A percentile compares a stretch with the other conserved stretches of the same genome.
phyloP scores from a whole-genome alignment of 2,113 vertebrate genomes.

The Oncorhynchus gorbuscha region DNA sequence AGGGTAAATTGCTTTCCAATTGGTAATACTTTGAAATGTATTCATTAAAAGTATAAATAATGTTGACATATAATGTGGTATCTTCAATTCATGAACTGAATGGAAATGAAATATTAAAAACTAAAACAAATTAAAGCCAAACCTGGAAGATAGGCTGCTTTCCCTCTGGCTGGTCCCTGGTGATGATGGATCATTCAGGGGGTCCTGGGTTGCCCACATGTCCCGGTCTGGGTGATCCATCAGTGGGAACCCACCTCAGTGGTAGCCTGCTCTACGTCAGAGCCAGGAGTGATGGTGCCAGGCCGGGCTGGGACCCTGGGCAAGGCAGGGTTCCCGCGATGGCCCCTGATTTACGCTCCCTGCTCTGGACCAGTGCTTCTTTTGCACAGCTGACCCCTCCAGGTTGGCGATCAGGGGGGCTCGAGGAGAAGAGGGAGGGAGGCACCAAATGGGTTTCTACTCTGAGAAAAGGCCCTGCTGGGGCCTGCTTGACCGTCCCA shows the following conservation, averaged over 20 bases:
- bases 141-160: not conserved
- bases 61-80: too few relatives aligned
- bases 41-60: too few relatives aligned
- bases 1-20: too few relatives aligned
- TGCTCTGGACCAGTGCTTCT: constrained; percentile 58
- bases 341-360: constrained; percentile 68
- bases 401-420: constrained; percentile 61
- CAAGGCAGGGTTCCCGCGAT: constrained; percentile 66
- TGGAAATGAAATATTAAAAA: not conserved
- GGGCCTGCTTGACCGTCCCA: constrained; percentile 55
- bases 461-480: constrained; percentile 47
- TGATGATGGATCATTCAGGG: constrained; percentile 59
- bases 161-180: constrained; percentile 20
- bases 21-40: too few relatives aligned
- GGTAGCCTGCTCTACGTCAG: constrained; percentile 61
- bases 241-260: constrained; percentile 71
- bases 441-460: constrained; percentile 71
- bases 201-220: constrained; percentile 37
- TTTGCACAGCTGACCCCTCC: constrained; percentile 66
- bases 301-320: constrained; percentile 68
- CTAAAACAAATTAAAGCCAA: not conserved
- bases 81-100: not conserved
- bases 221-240: constrained; percentile 37
- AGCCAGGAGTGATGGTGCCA: constrained; percentile 70
- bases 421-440: constrained; percentile 17